phyloP scores from a whole-genome alignment of 2,888 invertebrate species.

The Suillia variegata region DNA sequence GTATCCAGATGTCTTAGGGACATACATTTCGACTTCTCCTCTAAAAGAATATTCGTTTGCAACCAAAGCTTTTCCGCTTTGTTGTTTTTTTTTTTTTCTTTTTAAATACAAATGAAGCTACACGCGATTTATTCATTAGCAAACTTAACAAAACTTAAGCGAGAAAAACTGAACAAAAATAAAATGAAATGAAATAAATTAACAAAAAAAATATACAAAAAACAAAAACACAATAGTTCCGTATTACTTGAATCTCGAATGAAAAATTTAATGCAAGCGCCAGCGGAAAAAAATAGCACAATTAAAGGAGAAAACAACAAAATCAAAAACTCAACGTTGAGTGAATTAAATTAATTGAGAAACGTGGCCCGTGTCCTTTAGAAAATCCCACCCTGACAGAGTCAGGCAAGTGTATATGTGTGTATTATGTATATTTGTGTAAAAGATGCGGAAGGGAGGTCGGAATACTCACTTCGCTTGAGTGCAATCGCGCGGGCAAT shows the following conservation, averaged over 20 bases:
- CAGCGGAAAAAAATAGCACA: not conserved
- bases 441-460: no score
- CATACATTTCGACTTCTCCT: no score
- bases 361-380: not conserved
- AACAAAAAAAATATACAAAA: not conserved
- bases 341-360: constrained; percentile 2
- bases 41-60: not conserved
- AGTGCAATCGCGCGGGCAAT: constrained; percentile 69
- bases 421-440: no score
- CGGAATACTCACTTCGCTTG: constrained; percentile 59
- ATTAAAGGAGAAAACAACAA: no score
- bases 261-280: not conserved
- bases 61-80: not conserved
- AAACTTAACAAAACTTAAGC: constrained; percentile 7
- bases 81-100: not conserved
- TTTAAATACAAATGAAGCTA: constrained; percentile 12
- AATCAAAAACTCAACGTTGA: no score
- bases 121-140: constrained; percentile 31
- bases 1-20: no score
- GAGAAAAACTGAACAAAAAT: not conserved
- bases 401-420: no score
- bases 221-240: not conserved
- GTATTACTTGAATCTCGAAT: not conserved
- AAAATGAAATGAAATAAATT: no score
- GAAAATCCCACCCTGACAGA: not conserved